Evolutionary conservation across 2,113 vertebrate species (phyloP).

Genomic region (Todiramphus chloris): DNA sequence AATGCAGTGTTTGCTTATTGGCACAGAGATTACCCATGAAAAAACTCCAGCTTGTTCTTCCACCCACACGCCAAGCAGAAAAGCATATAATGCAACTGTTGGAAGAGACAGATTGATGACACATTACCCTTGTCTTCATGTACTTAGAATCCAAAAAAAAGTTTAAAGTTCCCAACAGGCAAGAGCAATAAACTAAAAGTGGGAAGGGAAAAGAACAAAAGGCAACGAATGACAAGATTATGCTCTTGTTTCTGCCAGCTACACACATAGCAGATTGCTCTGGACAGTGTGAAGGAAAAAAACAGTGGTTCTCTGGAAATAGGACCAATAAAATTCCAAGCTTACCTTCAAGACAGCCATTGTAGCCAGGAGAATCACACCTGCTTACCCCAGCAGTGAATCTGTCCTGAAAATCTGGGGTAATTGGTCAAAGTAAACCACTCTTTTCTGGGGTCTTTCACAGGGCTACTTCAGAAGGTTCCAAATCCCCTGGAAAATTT

Average conservation of each 20-base stretch:
- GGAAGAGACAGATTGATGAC: conserved; percentile 18
- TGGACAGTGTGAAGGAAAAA: background rate
- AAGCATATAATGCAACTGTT: background rate
- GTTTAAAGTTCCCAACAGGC: background rate
- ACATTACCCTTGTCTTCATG: background rate
- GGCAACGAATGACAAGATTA: background rate
- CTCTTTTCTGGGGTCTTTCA: background rate
- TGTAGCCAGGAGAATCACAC: background rate
- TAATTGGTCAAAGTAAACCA: background rate
- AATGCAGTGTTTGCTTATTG: conserved; percentile 25
- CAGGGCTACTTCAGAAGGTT: background rate
- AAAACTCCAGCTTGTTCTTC: background rate
- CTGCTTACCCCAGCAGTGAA: background rate
- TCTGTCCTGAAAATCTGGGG: background rate
- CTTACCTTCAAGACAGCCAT: background rate
- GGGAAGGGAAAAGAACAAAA: background rate
- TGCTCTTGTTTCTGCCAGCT: background rate
- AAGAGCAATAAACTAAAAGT: background rate
- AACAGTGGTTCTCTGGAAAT: background rate
- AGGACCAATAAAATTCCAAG: background rate
- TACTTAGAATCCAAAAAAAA: background rate
- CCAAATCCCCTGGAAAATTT: background rate
- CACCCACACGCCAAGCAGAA: conserved; percentile 9
- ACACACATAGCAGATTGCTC: background rate
- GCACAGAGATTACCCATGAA: conserved; percentile 27